Conservation (phyloP, 2,888 invertebrate genomes). For the Volucella inflata region DNA sequence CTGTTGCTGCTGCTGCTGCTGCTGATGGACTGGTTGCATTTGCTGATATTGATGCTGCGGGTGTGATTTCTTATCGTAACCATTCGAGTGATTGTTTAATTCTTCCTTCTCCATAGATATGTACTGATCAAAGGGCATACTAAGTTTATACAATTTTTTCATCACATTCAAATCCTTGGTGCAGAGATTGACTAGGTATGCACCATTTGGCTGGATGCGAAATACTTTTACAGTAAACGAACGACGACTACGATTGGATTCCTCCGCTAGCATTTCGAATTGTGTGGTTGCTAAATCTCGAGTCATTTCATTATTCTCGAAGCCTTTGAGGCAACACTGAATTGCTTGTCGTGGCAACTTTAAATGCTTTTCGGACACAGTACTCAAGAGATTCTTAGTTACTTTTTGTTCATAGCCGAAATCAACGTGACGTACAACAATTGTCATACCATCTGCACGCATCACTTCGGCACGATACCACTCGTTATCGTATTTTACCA, state of each 20-base stretch:
- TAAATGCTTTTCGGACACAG: constrained; percentile 87
- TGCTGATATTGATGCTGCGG: constrained; percentile 73
- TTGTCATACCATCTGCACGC: constrained; percentile 85
- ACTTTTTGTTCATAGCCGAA: constrained; percentile 97
- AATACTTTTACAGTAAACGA: constrained; percentile 83
- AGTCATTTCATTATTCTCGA: constrained; percentile 82
- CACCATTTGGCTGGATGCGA: constrained; percentile 83
- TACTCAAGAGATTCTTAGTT: constrained; percentile 85
- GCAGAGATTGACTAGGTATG: constrained; percentile 81
- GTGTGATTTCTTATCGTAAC: constrained; percentile 46
- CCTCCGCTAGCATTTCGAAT: constrained; percentile 89
- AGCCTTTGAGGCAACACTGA: constrained; percentile 89
- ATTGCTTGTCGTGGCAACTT: constrained; percentile 90
- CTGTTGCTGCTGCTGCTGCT: constrained; percentile 38
- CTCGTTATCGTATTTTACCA: constrained; percentile 91
- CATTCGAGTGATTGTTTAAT: constrained; percentile 77
- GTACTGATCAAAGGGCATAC: constrained; percentile 83
- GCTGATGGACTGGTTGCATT: constrained; percentile 53
- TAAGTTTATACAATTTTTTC: constrained; percentile 84
- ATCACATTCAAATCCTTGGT: constrained; percentile 85
- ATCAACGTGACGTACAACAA: constrained; percentile 94
- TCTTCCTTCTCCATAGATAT: constrained; percentile 82
- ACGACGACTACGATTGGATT: constrained; percentile 82
- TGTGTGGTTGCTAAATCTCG: constrained; percentile 82
- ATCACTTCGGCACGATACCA: constrained; percentile 96